Evolutionary conservation across 2,113 vertebrate species (phyloP).

Genomic region (Nibea albiflora): DNA sequence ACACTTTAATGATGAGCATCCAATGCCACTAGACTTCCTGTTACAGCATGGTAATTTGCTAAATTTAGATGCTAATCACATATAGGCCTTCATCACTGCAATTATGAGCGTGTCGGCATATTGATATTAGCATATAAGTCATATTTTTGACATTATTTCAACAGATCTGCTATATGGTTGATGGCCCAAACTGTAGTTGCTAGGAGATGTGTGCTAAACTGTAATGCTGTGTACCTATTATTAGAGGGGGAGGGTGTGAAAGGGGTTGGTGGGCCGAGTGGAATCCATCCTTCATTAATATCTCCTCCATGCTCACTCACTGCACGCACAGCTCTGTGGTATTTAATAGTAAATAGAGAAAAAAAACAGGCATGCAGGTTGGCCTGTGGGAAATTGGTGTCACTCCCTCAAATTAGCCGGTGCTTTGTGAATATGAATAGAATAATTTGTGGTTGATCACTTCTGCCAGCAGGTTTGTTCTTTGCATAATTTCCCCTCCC

Average conservation of each 20-base stretch:
- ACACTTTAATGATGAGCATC: neutral
- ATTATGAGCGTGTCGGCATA: neutral
- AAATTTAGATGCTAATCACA: neutral
- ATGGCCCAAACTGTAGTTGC: constrained; percentile 50
- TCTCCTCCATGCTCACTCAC: constrained; percentile 46
- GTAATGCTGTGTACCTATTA: constrained; percentile 11
- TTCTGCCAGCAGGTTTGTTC: constrained; percentile 78
- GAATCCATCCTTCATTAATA: constrained; percentile 65
- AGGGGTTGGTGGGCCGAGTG: constrained; percentile 21
- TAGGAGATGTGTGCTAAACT: constrained; percentile 54
- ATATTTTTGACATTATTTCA: constrained; percentile 6
- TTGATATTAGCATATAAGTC: neutral
- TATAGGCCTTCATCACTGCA: too few relatives aligned
- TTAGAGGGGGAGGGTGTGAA: constrained; percentile 4
- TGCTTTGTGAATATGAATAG: constrained; percentile 81
- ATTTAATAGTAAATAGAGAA: constrained; percentile 79
- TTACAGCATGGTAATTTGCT: neutral
- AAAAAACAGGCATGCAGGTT: constrained; percentile 33
- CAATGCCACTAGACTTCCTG: neutral
- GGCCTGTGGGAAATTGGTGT: constrained; percentile 84
- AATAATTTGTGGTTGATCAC: constrained; percentile 82
- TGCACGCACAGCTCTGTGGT: constrained; percentile 55
- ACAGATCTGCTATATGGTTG: neutral
- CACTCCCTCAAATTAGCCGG: constrained; percentile 80
- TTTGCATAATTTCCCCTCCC: constrained; percentile 74